Base-by-base conservation (phyloP, 2,113 vertebrate genomes). In the Ammodytes marinus region DNA sequence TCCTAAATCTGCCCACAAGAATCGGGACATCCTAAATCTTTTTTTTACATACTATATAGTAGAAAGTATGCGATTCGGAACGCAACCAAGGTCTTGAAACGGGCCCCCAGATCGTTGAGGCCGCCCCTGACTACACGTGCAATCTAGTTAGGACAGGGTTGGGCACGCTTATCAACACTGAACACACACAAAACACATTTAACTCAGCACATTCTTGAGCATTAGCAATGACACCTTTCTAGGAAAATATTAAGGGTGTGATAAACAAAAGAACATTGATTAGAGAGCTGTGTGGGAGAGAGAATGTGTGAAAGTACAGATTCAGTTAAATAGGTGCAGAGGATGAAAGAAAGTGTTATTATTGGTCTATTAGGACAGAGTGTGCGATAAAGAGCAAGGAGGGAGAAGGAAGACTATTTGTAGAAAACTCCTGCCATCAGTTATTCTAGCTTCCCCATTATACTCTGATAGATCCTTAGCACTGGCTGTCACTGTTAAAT, bases 201-300 rank as follows among this genome's bases (percentile, higher is more conserved):
- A 85, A 92, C 82, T 90, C 75, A 65, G 82, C 82, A 86, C 74
- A 86, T 88, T 87, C 78, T 86, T 84, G 55, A 65, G 85, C 40
- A 86, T 85, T 19, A 83, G 42, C 69, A 90, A 88, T 76, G 85
- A 79, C 83, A 84, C 77, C 69, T 66, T 9, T 81, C 42, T 64
- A 8, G 6, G 46, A 50, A 77, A 85, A 75, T 50, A 68, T 65
- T 50, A 67, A 3, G 52, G 27, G 10, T 63, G 69, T 27, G 52
- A 13, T 76, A 50, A 72, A 80, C 37, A 57, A 78, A 71, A 87
- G 35, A 70, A 35, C n/a, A 37, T 35, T 39, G 42, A 74, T 82
- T 57, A 35, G 74, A 50, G 35, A 47, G n/a, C 42, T 19, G 59
- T 27, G 14, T 65, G 71, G 47, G 59, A 69, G 71, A 61, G 15